These are phyloP conservation scores for Mayetiola destructor DNA, from an alignment of 2,888 invertebrate genomes.

Conservation along the genomic window DNA sequence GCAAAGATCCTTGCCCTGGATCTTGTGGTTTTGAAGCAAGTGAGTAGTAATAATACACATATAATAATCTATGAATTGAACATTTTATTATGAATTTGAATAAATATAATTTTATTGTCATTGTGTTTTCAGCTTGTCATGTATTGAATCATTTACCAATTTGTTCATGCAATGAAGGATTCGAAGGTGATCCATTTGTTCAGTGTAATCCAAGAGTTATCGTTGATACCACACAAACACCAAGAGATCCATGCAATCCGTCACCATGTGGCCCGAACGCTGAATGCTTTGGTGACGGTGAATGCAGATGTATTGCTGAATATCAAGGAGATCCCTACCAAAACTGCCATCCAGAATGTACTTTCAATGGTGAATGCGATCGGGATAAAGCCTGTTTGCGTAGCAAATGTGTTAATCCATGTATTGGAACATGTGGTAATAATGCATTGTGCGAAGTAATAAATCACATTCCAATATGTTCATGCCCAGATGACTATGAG, in stretches of 20 bases:
- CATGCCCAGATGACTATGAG: constrained; percentile 49
- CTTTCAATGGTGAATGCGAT: constrained; percentile 55
- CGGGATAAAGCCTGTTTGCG: constrained; percentile 53
- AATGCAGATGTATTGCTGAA: constrained; percentile 55
- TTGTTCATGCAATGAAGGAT: constrained; percentile 45
- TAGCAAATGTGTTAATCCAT: constrained; percentile 57
- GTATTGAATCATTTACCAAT: constrained; percentile 53
- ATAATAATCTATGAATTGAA: too few species aligned
- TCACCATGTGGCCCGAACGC: constrained; percentile 69
- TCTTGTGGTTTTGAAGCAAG: constrained; percentile 65
- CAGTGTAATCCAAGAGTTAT: not conserved
- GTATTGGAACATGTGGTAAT: constrained; percentile 53
- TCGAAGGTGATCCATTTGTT: constrained; percentile 41
- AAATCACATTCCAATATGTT: constrained; percentile 60
- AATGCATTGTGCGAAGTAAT: constrained; percentile 58
- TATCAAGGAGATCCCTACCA: constrained; percentile 56
- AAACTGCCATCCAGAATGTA: constrained; percentile 58
- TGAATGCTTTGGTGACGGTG: constrained; percentile 48
- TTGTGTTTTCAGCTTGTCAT: constrained; percentile 46
- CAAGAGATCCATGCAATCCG: constrained; percentile 55
- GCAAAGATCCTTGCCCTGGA: constrained; percentile 68
- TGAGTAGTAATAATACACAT: too few species aligned
- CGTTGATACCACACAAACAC: constrained; percentile 29
- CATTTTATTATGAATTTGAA: too few species aligned
- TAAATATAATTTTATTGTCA: too few species aligned